These are phyloP conservation scores for Aulostomus chinensis DNA, from an alignment of 2,797 vertebrate species.

Conservation along the genomic window DNA sequence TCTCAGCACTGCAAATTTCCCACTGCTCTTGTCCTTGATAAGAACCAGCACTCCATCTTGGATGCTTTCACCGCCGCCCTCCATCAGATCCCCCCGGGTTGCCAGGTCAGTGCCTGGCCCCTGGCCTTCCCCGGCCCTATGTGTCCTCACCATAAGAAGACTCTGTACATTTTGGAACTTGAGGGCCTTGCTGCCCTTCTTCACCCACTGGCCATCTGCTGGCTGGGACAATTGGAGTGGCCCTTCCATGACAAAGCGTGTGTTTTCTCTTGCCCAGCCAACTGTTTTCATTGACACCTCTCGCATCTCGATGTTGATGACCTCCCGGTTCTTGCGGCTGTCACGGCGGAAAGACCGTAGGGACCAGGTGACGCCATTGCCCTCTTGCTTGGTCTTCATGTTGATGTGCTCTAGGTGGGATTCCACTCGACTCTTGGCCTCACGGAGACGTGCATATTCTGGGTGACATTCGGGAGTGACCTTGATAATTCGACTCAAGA, in stretches of 20 bases:
- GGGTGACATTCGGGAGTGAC: slow-evolving; percentile 88
- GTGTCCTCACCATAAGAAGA: slow-evolving; percentile 87
- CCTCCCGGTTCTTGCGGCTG: slow-evolving; percentile 91
- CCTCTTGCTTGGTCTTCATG: slow-evolving; percentile 93
- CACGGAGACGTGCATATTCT: slow-evolving; percentile 85
- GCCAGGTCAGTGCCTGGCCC: slow-evolving; percentile 37
- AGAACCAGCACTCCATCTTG: slow-evolving; percentile 88
- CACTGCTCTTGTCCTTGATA: slow-evolving; percentile 92
- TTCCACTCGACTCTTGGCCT: slow-evolving; percentile 91
- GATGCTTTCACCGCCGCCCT: slow-evolving; percentile 75
- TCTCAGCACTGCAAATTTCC: slow-evolving; percentile 88
- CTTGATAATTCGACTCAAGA: slow-evolving; percentile 90
- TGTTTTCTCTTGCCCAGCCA: slow-evolving; percentile 89
- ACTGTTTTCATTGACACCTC: slow-evolving; percentile 90
- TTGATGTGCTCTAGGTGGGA: slow-evolving; percentile 96
- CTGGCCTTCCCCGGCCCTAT: slow-evolving; percentile 63
- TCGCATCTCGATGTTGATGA: slow-evolving; percentile 91
- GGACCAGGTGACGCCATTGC: slow-evolving; percentile 86
- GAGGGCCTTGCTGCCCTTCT: slow-evolving; percentile 88
- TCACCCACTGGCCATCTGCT: slow-evolving; percentile 89
- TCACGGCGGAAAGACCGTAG: slow-evolving; percentile 91
- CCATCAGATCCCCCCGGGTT: slow-evolving; percentile 60
- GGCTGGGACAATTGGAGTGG: slow-evolving; percentile 89
- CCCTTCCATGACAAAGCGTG: slow-evolving; percentile 91
- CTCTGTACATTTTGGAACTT: slow-evolving; percentile 94